Conservation (phyloP, 2,113 vertebrate genomes). For the Rhadina sibilatrix region DNA sequence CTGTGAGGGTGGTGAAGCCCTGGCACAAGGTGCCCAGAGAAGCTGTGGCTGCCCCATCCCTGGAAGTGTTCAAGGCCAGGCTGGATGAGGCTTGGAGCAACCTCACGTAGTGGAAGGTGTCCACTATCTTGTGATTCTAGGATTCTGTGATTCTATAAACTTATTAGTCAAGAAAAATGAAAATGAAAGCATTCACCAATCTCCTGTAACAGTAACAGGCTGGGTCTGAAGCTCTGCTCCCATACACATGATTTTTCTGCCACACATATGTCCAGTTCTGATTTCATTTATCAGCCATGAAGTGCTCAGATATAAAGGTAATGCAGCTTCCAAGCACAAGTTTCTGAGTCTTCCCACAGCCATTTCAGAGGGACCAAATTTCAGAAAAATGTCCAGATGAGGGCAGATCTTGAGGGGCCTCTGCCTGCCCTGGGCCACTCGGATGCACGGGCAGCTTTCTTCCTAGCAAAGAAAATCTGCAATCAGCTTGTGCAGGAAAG, state of each 20-base stretch:
- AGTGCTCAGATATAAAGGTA: not conserved
- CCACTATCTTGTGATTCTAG: not conserved
- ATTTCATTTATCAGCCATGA: not conserved
- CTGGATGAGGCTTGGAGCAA: not conserved
- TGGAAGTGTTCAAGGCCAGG: not conserved
- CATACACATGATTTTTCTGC: rapidly evolving
- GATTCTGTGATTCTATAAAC: not conserved
- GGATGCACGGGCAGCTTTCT: not conserved
- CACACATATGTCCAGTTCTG: not conserved
- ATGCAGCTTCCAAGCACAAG: not conserved
- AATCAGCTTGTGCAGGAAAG: not conserved
- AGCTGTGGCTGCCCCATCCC: not conserved
- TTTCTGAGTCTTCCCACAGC: not conserved
- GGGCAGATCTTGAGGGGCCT: not conserved
- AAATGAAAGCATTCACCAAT: not conserved
- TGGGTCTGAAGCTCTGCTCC: not conserved
- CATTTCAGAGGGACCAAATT: not conserved
- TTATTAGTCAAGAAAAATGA: not conserved
- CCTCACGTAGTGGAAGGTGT: rapidly evolving
- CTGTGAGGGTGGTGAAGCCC: too few relatives aligned
- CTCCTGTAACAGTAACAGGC: not conserved
- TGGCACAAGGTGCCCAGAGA: not conserved
- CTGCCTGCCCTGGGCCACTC: not conserved
- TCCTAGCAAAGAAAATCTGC: not conserved
- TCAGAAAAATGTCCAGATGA: not conserved